These are phyloP conservation scores for Neodiprion fabricii DNA, from an alignment of 1,140 invertebrate species.

Conservation along the genomic window DNA sequence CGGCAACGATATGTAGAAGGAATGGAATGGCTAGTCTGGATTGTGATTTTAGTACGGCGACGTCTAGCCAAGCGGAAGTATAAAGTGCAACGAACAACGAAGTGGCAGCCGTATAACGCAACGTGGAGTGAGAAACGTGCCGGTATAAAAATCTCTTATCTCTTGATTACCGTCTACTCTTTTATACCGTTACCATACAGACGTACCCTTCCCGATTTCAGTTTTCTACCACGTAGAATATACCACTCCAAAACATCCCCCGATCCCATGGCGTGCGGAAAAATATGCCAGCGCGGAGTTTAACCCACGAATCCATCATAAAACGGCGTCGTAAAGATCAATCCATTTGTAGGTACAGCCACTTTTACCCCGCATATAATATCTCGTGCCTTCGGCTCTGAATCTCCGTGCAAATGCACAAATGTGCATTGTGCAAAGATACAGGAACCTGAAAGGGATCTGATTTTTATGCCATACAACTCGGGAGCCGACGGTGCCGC, in stretches of 20 bases:
- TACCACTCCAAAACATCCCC: not conserved
- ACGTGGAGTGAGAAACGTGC: not conserved
- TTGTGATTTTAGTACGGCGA: slow-evolving; percentile 7
- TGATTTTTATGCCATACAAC: too few relatives aligned
- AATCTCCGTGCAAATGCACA: too few relatives aligned
- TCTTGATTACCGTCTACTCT: not conserved
- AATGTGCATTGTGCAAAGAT: too few relatives aligned
- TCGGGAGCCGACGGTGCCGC: too few relatives aligned
- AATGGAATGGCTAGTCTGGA: not conserved
- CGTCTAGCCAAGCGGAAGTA: slow-evolving; percentile 4
- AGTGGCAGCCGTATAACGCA: not conserved
- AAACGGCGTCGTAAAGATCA: not conserved
- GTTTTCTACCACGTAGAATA: not conserved
- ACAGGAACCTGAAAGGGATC: too few relatives aligned
- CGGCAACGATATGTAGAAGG: not conserved
- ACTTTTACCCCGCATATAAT: not conserved
- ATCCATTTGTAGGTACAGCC: not conserved
- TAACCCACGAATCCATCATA: not conserved
- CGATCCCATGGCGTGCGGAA: not conserved
- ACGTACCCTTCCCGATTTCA: not conserved
- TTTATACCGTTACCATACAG: not conserved
- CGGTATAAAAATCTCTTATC: slow-evolving; percentile 2
- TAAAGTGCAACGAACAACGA: not conserved
- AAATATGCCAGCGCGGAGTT: not conserved
- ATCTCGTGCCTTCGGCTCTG: too few relatives aligned